Evolutionary conservation across 2,888 invertebrate species (phyloP).

Genomic region (Drosophila paranaensis): DNA sequence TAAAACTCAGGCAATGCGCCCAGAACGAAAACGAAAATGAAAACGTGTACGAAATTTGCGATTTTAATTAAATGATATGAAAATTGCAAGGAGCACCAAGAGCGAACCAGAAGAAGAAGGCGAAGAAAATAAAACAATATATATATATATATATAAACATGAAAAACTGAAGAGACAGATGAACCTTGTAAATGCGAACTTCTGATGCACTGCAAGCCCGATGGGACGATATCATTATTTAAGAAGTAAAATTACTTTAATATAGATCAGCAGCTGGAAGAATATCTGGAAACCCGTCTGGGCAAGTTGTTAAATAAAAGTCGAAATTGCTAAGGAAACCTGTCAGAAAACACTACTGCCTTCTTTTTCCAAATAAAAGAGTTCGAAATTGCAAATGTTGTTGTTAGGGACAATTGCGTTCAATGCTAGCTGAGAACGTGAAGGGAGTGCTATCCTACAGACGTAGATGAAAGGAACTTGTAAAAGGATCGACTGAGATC

Average conservation of each 20-base stretch:
- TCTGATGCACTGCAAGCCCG: neutral
- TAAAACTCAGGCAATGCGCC: slow-evolving; percentile 41
- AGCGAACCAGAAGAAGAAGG: slow-evolving; percentile 16
- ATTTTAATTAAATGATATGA: slow-evolving; percentile 81
- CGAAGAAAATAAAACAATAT: slow-evolving; percentile 39
- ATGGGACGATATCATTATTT: too few relatives aligned
- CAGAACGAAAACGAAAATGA: slow-evolving; percentile 72
- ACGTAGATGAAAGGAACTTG: too few relatives aligned
- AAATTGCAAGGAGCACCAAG: slow-evolving; percentile 69
- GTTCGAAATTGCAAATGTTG: too few relatives aligned
- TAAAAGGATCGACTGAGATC: too few relatives aligned
- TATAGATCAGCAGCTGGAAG: too few relatives aligned
- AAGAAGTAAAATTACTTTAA: too few relatives aligned
- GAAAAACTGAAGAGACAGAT: neutral
- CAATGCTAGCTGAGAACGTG: neutral
- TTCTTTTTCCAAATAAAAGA: too few relatives aligned
- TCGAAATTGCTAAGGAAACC: too few relatives aligned
- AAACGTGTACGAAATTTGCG: slow-evolving; percentile 80
- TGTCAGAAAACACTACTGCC: too few relatives aligned
- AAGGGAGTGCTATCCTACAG: too few relatives aligned
- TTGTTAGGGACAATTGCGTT: neutral
- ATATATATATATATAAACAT: neutral
- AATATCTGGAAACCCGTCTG: too few relatives aligned
- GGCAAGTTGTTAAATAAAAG: too few relatives aligned
- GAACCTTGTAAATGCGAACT: neutral